Base-by-base conservation (phyloP, 2,888 invertebrate species). In the Allolobophora icterica region DNA sequence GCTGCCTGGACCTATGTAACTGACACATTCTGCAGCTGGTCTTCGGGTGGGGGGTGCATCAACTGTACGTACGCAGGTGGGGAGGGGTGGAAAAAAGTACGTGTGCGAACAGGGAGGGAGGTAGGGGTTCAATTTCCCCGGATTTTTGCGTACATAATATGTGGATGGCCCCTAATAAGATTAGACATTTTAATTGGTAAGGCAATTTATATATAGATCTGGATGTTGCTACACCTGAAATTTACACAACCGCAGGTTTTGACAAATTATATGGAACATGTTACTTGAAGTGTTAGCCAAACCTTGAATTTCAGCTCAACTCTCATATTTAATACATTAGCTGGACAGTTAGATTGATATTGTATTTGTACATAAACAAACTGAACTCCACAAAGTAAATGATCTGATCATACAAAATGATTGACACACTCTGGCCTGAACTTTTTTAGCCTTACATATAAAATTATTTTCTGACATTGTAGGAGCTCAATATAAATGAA, bases 401-500 rank as follows among this genome's bases (percentile, higher is more conserved):
- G 71, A 71, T 8, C 0, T 71, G 8, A 71, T 71, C n/a, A 71
- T 13, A n/a, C 3, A n/a, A 13, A 71, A n/a, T 71, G n/a, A 71
- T 52, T 52, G 24, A 24, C 52, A 71, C 30, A 71, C 71, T 8
- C n/a, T 8, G n/a, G 58, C 24, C 11, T 71, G n/a, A 11, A 71
- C 30, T 71, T 71, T 13, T n/a, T n/a, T 11, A 71, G n/a, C n/a
- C n/a, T 71, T 71, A n/a, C 71, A 71, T 71, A 71, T 11, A 71
- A 0, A n/a, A 71, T 71, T 71, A 71, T 17, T 71, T 71, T 71
- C n/a, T 0, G 11, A n/a, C n/a, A 71, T 71, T 71, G 6, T n/a
- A n/a, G 71, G 71, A 71, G 71, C n/a, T 71, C 71, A 71, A 30
- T 71, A n/a, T 71, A 71, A n/a, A n/a, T n/a, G n/a, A n/a, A 71